phyloP scores from a whole-genome alignment of 2,888 invertebrate genomes.

The Sphecodes monilicornis region DNA sequence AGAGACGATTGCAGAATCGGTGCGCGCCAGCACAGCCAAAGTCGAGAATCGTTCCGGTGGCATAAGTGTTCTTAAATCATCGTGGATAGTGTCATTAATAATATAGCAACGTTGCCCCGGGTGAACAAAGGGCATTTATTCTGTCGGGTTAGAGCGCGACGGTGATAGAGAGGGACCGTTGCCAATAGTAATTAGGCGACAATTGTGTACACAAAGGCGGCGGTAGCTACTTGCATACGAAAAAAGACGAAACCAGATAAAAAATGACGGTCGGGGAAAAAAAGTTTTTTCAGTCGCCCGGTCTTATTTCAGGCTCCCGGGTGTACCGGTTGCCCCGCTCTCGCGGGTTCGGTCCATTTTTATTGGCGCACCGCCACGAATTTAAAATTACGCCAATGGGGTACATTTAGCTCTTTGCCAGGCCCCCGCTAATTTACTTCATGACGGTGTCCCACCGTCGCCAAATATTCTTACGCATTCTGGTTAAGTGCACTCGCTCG shows the following conservation, averaged over 20 bases:
- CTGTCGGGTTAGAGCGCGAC: background rate
- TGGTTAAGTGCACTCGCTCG: constrained; percentile 7
- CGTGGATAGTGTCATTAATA: background rate
- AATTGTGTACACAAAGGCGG: constrained; percentile 32
- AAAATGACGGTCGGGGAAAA: background rate
- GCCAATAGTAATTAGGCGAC: constrained; percentile 15
- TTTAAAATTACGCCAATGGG: constrained; percentile 70
- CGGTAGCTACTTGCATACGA: constrained; percentile 31
- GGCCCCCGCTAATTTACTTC: constrained; percentile 68
- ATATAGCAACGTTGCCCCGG: background rate
- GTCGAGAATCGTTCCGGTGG: background rate
- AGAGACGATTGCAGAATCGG: background rate
- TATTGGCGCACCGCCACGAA: constrained; percentile 70
- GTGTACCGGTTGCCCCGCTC: constrained; percentile 21
- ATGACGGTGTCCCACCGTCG: constrained; percentile 58
- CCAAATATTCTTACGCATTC: constrained; percentile 60
- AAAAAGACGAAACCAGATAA: background rate
- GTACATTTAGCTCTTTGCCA: constrained; percentile 72
- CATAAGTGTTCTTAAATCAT: constrained; percentile 1
- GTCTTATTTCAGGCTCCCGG: constrained; percentile 47
- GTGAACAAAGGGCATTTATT: background rate
- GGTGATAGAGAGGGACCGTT: background rate
- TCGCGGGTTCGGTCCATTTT: constrained; percentile 54
- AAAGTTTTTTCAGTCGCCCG: constrained; percentile 52
- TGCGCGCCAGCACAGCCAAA: background rate